These are phyloP conservation scores for Copidosoma floridanum DNA, from an alignment of 1,140 invertebrate genomes.

Conservation along the genomic window DNA sequence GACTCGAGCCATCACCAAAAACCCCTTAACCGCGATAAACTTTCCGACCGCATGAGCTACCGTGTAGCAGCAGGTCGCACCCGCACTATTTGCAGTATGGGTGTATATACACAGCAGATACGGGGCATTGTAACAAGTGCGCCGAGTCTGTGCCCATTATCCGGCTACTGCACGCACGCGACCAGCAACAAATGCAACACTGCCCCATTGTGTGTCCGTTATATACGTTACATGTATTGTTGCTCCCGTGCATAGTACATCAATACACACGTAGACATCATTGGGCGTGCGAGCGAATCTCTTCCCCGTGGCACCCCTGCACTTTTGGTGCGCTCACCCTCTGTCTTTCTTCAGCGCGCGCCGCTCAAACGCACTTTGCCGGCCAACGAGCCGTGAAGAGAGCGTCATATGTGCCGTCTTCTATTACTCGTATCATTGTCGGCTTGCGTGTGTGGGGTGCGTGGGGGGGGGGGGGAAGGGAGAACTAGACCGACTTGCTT, in stretches of 20 bases:
- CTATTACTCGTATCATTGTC: slow-evolving; percentile 6
- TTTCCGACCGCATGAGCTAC: too few relatives aligned
- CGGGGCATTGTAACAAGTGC: slow-evolving; percentile 17
- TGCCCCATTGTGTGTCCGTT: too few relatives aligned
- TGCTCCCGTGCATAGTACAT: too few relatives aligned
- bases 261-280: too few relatives aligned
- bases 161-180: slow-evolving; percentile 8
- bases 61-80: slow-evolving; percentile 3
- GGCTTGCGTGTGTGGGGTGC: background rate
- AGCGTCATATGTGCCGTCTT: slow-evolving; percentile 44
- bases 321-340: background rate
- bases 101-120: too few relatives aligned
- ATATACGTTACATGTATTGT: too few relatives aligned
- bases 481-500: background rate
- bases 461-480: background rate
- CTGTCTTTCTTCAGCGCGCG: background rate
- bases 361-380: slow-evolving; percentile 34
- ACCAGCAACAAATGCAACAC: too few relatives aligned
- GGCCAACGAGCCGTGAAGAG: slow-evolving; percentile 46
- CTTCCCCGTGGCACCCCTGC: too few relatives aligned
- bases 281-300: too few relatives aligned
- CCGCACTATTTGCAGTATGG: too few relatives aligned
- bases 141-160: background rate
- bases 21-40: too few relatives aligned
- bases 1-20: too few relatives aligned